Evolutionary conservation across 2,888 invertebrate species (phyloP), one percentile per base, ranked within the genome.

Genomic region (Trisateles emortualis): DNA sequence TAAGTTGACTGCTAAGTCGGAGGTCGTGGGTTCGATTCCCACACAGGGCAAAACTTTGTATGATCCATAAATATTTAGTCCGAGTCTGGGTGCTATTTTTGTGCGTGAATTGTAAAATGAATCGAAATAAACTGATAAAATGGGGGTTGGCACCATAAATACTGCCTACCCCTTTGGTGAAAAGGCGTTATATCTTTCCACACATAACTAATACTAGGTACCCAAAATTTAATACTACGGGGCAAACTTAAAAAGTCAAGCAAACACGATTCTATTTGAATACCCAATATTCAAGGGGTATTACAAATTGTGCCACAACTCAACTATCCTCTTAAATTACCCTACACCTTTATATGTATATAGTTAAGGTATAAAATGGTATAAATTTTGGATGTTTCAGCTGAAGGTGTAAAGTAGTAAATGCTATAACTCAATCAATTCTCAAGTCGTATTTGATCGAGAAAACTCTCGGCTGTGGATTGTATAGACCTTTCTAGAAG

Each of bases 401-500:
- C 48, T 29, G 39, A 56, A 43, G 41, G 32, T 53, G 6, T 44
- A 62, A 52, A 48, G 30, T 68, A 62, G 74, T 74, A 64, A 64
- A 56, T 68, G 67, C 60, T 66, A 42, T 49, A 78, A 83, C 83
- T 83, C 87, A 84, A 87, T 88, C 87, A 86, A 85, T 88, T 86
- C 81, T 78, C 83, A 77, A 83, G 82, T 81, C 75, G 72, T 90
- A 84, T 89, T 88, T 90, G 89, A 83, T 83, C 81, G 81, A 72
- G 78, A 84, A 87, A 76, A 74, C 79, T 78, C 84, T 78, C 68
- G 66, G 64, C 59, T 60, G 58, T 50, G 39, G 46, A 55, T 50
- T 48, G 52, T 52, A 54, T 52, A 56, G 53, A 42, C 59, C 63
- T 38, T 52, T 16, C 29, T 51, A 22, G 46, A 39, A 55, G 54